Conservation (phyloP, 2,888 invertebrate species). For the Steinernema carpocapsae region DNA sequence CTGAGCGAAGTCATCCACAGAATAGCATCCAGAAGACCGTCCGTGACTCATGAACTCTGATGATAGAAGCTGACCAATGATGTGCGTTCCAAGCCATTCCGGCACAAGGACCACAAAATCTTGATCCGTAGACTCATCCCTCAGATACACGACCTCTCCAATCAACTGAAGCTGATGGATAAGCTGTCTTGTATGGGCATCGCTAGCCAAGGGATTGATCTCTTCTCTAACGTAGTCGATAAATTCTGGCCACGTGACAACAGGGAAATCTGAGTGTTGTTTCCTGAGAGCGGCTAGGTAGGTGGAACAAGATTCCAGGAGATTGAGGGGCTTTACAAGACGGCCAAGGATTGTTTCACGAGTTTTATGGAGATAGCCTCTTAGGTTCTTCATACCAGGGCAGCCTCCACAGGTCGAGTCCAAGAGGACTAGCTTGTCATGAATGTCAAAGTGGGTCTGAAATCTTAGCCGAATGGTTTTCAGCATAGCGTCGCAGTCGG, state of each 20-base stretch:
- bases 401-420: constrained; percentile 76
- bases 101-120: constrained; percentile 77
- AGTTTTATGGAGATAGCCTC: constrained; percentile 73
- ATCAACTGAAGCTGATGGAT: constrained; percentile 76
- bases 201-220: constrained; percentile 76
- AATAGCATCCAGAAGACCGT: constrained; percentile 78
- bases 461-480: constrained; percentile 71
- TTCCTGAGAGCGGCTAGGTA: constrained; percentile 73
- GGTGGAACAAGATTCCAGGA: constrained; percentile 74
- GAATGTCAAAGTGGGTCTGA: constrained; percentile 74
- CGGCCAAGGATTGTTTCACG: constrained; percentile 73
- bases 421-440: constrained; percentile 74
- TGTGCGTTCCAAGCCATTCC: constrained; percentile 77
- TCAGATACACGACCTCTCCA: constrained; percentile 76
- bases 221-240: constrained; percentile 70
- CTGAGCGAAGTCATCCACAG: constrained; percentile 78
- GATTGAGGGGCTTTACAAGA: constrained; percentile 74
- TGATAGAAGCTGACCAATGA: constrained; percentile 76
- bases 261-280: constrained; percentile 74
- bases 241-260: constrained; percentile 75
- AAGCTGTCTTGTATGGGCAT: constrained; percentile 75
- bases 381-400: constrained; percentile 75
- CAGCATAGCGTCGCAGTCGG: constrained; percentile 73
- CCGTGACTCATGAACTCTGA: constrained; percentile 72
- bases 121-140: constrained; percentile 72